A percentile compares a stretch with the other conserved stretches of the same genome.
These are phyloP conservation scores for Phallusia fumigata DNA, from an alignment of 23 tunicate genomes.

Conservation along the genomic window DNA sequence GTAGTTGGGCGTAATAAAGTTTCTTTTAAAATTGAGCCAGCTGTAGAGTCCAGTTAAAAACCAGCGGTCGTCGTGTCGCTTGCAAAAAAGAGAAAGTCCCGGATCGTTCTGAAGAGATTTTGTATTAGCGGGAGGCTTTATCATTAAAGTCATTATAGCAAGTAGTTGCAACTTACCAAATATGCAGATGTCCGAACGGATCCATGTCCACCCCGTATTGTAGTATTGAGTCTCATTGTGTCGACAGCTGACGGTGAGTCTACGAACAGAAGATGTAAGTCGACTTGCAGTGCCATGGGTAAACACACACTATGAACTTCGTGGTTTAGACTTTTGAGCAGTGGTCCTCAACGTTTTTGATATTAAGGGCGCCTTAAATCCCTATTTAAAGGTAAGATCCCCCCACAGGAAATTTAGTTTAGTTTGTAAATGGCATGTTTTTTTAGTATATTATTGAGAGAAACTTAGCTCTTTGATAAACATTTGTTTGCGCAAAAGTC, in stretches of 20 bases:
- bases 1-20: conserved; percentile 39
- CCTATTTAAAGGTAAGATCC: too few species aligned
- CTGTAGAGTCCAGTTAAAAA: conserved; percentile 65
- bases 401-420: too few species aligned
- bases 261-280: not conserved
- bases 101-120: conserved; percentile 52
- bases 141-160: too few species aligned
- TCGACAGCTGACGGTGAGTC: not conserved
- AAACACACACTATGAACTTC: too few species aligned
- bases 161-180: conserved; percentile 17
- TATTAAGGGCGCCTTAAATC: too few species aligned
- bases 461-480: too few species aligned
- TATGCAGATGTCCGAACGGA: conserved; percentile 25
- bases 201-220: conserved; percentile 43
- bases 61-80: conserved; percentile 72
- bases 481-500: too few species aligned
- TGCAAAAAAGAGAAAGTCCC: conserved; percentile 68
- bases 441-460: too few species aligned
- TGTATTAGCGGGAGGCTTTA: not conserved
- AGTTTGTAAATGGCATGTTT: too few species aligned
- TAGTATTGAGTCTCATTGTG: not conserved
- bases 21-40: conserved; percentile 57
- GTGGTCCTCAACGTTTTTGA: too few species aligned
- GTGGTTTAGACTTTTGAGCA: too few species aligned
- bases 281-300: too few species aligned